Percentiles rank a stretch among this genome's conserved stretches.
Conservation (phyloP, 2,113 vertebrate species). For the Nothocercus nigrocapillus region DNA sequence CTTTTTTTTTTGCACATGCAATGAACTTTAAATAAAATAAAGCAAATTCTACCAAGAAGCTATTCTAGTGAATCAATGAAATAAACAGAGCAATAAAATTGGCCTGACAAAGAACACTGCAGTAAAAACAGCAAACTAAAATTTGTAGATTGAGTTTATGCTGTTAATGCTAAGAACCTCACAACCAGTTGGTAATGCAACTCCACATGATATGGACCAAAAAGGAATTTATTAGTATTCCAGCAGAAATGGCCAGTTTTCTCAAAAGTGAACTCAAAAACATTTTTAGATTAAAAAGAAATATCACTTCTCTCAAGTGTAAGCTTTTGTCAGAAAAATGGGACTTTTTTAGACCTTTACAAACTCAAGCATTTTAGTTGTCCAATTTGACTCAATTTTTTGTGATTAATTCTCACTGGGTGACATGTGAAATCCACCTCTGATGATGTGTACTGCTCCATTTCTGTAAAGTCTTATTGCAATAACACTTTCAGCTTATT, state of each 20-base stretch:
- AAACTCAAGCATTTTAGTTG: neutral
- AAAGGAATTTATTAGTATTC: neutral
- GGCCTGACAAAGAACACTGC: too few relatives aligned
- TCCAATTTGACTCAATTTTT: neutral
- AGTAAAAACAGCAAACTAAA: neutral
- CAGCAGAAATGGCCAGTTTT: neutral
- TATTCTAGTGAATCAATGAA: neutral
- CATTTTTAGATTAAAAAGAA: neutral
- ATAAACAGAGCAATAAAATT: neutral
- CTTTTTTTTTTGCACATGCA: neutral
- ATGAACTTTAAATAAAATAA: neutral
- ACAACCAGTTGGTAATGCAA: rapidly evolving
- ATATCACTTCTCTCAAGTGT: rapidly evolving
- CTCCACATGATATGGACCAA: neutral
- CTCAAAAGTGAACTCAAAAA: neutral
- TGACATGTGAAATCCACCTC: neutral
- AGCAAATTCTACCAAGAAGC: neutral
- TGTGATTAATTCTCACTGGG: neutral
- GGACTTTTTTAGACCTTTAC: neutral
- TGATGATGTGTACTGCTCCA: neutral
- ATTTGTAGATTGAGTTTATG: neutral
- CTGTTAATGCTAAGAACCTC: neutral
- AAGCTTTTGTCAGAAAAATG: neutral
- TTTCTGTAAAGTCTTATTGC: neutral
- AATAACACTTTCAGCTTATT: neutral